Evolutionary conservation across 2,888 invertebrate species (phyloP).

Genomic region (Capitulum mitella): DNA sequence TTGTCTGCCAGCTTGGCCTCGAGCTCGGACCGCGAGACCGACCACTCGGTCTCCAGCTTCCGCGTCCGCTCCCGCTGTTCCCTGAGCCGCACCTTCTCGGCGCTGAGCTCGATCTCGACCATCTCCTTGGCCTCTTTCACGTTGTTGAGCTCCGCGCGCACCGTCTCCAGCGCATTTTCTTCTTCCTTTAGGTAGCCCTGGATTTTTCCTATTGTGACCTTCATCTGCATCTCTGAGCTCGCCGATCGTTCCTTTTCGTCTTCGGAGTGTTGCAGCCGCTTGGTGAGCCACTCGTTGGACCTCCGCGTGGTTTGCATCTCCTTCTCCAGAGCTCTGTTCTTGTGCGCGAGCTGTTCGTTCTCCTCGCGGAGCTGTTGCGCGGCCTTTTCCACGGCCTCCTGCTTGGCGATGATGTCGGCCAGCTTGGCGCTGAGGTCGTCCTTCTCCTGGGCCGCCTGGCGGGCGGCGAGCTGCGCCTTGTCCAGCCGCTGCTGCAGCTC

Average conservation of each 20-base stretch:
- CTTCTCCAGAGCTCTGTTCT: background rate
- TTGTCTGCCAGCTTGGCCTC: background rate
- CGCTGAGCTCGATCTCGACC: background rate
- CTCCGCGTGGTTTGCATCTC: background rate
- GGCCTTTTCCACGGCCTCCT: background rate
- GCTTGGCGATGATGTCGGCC: background rate
- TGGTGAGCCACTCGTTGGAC: background rate
- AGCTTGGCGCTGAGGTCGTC: background rate
- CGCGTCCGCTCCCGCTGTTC: background rate
- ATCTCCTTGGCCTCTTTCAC: background rate
- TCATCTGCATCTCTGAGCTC: background rate
- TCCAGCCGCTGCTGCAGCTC: background rate
- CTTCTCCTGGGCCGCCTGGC: background rate
- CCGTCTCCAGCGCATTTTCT: background rate
- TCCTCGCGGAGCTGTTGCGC: background rate
- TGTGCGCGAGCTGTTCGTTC: background rate
- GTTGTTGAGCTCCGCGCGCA: background rate
- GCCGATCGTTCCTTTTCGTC: background rate
- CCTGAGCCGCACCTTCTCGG: background rate
- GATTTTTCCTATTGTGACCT: background rate
- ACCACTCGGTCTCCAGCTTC: background rate
- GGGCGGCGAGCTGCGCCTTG: background rate
- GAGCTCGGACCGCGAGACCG: background rate
- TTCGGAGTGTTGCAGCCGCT: background rate
- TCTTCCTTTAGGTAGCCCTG: slow-evolving; percentile 2